phyloP scores from a whole-genome alignment of 2,888 invertebrate genomes.

The Incurvaria masculella region DNA sequence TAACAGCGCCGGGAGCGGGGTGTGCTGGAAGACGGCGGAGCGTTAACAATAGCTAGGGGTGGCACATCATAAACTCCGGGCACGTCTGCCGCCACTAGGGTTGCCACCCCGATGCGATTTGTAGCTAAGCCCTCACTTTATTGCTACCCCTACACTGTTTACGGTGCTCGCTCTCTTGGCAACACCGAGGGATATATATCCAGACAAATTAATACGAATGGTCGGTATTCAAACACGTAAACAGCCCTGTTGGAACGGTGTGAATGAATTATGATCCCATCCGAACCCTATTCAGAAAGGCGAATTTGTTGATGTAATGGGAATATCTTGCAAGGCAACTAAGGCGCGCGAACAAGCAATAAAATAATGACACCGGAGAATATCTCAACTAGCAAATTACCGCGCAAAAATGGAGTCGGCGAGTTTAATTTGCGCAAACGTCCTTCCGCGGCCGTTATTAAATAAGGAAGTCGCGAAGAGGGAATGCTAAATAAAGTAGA shows the following conservation, averaged over 20 bases:
- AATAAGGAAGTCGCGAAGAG: conserved; percentile 55
- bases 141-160: neutral
- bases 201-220: neutral
- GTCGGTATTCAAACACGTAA: neutral
- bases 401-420: neutral
- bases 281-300: too few relatives aligned
- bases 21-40: neutral
- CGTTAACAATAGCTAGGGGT: neutral
- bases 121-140: neutral
- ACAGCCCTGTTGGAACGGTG: too few relatives aligned
- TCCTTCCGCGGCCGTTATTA: conserved; percentile 47
- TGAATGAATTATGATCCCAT: too few relatives aligned
- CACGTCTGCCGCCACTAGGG: neutral
- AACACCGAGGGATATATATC: neutral
- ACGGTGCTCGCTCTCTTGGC: neutral
- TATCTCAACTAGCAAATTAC: neutral
- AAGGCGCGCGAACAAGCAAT: neutral
- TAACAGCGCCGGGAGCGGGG: neutral
- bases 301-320: too few relatives aligned
- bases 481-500: conserved; percentile 57
- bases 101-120: neutral
- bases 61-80: neutral
- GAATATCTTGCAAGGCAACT: too few relatives aligned
- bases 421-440: neutral
- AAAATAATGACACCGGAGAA: conserved; percentile 1